A percentile compares a stretch with the other conserved stretches of the same genome.
These are phyloP conservation scores for Brachyrhaphis roseni DNA, from an alignment of 2,797 vertebrate species.

Conservation along the genomic window DNA sequence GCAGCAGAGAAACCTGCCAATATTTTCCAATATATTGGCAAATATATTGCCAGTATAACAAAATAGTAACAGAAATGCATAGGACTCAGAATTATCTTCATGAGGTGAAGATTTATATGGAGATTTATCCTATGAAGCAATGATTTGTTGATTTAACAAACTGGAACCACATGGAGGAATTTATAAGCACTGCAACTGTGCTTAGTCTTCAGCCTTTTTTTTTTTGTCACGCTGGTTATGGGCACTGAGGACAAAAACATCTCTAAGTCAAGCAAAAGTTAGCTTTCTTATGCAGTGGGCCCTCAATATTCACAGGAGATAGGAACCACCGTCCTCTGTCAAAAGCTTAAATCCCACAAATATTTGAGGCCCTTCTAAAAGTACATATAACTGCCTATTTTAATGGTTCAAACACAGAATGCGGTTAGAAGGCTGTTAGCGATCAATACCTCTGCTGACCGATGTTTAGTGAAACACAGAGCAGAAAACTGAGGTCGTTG, in stretches of 20 bases:
- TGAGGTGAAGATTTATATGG: background rate
- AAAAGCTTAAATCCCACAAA: too few relatives aligned
- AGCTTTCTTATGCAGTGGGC: background rate
- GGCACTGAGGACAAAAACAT: background rate
- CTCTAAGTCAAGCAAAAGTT: background rate
- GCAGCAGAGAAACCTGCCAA: background rate
- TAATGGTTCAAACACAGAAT: background rate
- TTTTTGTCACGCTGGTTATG: background rate
- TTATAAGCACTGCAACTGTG: background rate
- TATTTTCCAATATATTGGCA: too few relatives aligned
- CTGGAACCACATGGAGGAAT: background rate
- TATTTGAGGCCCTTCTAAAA: background rate
- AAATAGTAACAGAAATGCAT: background rate
- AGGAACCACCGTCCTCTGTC: too few relatives aligned
- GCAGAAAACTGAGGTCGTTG: too few relatives aligned
- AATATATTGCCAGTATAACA: too few relatives aligned
- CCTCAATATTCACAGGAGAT: too few relatives aligned
- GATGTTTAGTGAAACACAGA: too few relatives aligned
- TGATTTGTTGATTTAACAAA: background rate
- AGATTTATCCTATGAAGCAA: background rate
- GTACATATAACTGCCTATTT: background rate
- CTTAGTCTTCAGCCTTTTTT: background rate
- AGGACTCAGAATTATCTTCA: background rate
- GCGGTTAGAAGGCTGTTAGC: too few relatives aligned
- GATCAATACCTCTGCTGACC: too few relatives aligned